phyloP scores from a whole-genome alignment of 2,888 invertebrate species.

The Dasypogon diadema region DNA sequence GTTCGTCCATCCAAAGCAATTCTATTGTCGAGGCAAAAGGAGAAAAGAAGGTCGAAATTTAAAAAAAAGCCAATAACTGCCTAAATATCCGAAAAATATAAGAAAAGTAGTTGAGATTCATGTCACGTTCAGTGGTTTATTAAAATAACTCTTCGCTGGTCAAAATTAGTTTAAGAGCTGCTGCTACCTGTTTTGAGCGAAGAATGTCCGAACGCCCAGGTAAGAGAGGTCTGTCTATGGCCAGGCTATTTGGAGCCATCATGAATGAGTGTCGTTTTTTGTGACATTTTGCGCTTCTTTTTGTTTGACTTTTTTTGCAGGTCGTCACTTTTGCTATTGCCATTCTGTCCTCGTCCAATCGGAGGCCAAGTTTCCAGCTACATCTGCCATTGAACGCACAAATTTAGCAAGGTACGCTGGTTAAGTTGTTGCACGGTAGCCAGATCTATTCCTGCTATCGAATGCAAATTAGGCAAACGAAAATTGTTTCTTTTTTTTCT shows the following conservation, averaged over 20 bases:
- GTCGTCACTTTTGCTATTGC: conserved; percentile 25
- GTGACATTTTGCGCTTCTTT: not conserved
- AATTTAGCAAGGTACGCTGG: conserved; percentile 10
- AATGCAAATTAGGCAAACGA: conserved; percentile 28
- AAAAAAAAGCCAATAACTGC: not conserved
- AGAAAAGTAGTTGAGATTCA: conserved; percentile 59
- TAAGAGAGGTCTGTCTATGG: conserved; percentile 18
- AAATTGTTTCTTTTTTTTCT: not conserved
- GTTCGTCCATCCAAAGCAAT: not conserved
- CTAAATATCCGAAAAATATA: conserved; percentile 9
- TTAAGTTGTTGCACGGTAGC: conserved; percentile 33
- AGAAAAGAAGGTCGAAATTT: conserved; percentile 31
- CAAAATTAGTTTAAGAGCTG: conserved; percentile 51
- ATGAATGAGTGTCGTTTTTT: conserved; percentile 41
- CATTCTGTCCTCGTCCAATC: conserved; percentile 41
- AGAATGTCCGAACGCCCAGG: conserved; percentile 30
- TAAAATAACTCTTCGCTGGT: conserved; percentile 67
- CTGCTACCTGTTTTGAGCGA: conserved; percentile 51
- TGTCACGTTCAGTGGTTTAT: conserved; percentile 68
- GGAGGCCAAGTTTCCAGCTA: conserved; percentile 36
- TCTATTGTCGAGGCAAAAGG: not conserved
- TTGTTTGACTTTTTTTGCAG: conserved; percentile 6
- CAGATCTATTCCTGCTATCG: conserved; percentile 14
- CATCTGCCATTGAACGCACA: conserved; percentile 19
- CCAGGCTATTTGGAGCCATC: conserved; percentile 44